A percentile compares a stretch with the other conserved stretches of the same genome.
phyloP scores from a whole-genome alignment of 2,888 invertebrate genomes.

The Amphimallon solstitiale region DNA sequence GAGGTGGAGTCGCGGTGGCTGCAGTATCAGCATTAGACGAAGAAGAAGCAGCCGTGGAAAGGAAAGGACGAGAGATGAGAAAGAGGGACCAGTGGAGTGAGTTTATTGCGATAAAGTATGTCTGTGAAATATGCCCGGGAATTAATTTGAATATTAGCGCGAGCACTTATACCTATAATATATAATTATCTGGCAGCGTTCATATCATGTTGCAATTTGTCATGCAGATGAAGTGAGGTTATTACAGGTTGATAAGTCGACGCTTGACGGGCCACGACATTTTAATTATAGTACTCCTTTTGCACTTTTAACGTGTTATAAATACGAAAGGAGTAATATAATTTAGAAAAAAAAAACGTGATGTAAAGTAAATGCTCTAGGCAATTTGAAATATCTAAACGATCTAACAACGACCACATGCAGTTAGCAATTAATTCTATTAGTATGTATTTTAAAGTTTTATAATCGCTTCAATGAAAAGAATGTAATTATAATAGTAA shows the following conservation, averaged over 20 bases:
- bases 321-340: too few relatives aligned
- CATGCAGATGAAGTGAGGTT: not conserved
- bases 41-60: not conserved
- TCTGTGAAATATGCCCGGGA: slow-evolving; percentile 24
- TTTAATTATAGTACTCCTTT: too few relatives aligned
- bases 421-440: too few relatives aligned
- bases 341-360: too few relatives aligned
- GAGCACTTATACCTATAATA: slow-evolving; percentile 22
- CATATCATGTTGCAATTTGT: slow-evolving; percentile 9
- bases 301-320: too few relatives aligned
- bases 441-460: too few relatives aligned
- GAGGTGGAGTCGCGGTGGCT: not conserved
- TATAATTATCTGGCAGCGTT: slow-evolving; percentile 11
- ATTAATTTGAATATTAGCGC: slow-evolving; percentile 32
- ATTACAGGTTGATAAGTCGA: not conserved
- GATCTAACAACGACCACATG: too few relatives aligned
- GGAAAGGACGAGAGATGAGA: not conserved
- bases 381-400: too few relatives aligned
- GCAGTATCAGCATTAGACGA: not conserved
- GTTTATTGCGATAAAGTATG: slow-evolving; percentile 20
- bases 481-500: too few relatives aligned
- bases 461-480: too few relatives aligned
- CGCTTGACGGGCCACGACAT: not conserved
- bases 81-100: slow-evolving; percentile 2
- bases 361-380: too few relatives aligned